Evolutionary conservation across 2,113 vertebrate genomes (phyloP), one percentile per base, ranked within the genome.

Genomic region (Hippocampus barbouri): DNA sequence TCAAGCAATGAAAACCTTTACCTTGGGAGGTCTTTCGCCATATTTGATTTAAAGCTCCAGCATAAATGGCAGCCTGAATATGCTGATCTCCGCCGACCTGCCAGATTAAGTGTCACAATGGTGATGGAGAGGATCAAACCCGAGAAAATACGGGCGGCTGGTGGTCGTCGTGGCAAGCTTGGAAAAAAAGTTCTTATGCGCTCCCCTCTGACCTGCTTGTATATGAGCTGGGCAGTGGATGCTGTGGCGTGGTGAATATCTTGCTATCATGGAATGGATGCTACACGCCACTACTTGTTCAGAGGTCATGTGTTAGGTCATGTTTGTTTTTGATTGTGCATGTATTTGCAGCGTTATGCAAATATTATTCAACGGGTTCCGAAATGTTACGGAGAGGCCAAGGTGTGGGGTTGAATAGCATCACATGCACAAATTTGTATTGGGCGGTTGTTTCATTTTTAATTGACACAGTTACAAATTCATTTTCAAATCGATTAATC

Each of bases 31-130:
- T 38, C 38, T 65, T 69, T 34, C 75, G 65, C 40, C 65, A 61
- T 16, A 30, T 9, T 77, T 72, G 74, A 76, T 79, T 82, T 69
- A 41, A 27, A 76, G 51, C 30, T 76, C 20, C 20, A 61, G 56
- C 41, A 69, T 77, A 81, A 84, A 83, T 78, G 73, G 76, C 83
- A 76, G 15, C 67, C 65, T 84, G 61, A 38, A 66, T 73, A 60
- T 53, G 64, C 11, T 68, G 57, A 66, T 83, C 72, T 62, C 66
- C 21, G 59, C 51, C 70, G 74, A 71, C 49, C 38, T 70, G 47
- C 15, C 8, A 2, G n/a, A 54, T 62, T 34, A 74, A 18, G 25
- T 74, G 40, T 45, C 30, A 30, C 4, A 47, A 63, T 43, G 53
- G 40, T 56, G 16, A 38, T 9, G 66, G 23, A 23, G 15, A 21